A percentile compares a stretch with the other conserved stretches of the same genome.
Evolutionary conservation across 1,140 invertebrate genomes (phyloP).

Genomic region (Galendromus occidentalis): DNA sequence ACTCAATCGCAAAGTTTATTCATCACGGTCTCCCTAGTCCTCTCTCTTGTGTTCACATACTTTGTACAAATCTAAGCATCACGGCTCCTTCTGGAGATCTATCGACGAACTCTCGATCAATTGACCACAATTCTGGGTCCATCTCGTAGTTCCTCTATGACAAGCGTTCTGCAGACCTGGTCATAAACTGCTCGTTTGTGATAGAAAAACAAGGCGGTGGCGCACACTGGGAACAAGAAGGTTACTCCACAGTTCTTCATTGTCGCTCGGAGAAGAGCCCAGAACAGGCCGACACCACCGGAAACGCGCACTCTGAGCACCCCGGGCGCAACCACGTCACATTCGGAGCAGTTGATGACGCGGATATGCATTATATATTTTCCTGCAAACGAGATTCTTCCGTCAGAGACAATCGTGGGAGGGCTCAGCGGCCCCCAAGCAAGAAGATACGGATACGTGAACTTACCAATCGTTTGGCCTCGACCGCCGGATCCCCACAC

Average conservation of each 20-base stretch:
- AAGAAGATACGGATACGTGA: too few species aligned
- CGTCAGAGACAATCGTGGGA: too few species aligned
- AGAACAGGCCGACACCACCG: not conserved
- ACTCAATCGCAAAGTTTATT: too few species aligned
- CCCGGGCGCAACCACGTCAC: not conserved
- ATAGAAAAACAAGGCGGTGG: not conserved
- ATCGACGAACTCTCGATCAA: not conserved
- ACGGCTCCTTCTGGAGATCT: too few species aligned
- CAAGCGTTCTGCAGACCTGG: not conserved
- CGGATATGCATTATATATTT: conserved; percentile 5
- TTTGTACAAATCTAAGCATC: too few species aligned
- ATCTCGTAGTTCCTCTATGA: not conserved
- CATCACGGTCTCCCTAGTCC: too few species aligned
- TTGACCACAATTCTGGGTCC: conserved; percentile 8
- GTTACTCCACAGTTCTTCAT: conserved; percentile 8
- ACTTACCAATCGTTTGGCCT: conserved; percentile 3
- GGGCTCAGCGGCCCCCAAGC: too few species aligned
- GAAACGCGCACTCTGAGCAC: not conserved
- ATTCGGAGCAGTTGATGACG: conserved; percentile 3
- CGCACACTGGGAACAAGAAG: not conserved
- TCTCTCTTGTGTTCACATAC: too few species aligned
- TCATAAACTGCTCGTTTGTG: conserved; percentile 8
- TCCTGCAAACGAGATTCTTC: not conserved
- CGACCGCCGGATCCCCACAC: not conserved
- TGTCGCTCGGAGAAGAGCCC: not conserved